Conservation (phyloP, 2,797 vertebrate genomes). For the Halcyon smyrnensis region DNA sequence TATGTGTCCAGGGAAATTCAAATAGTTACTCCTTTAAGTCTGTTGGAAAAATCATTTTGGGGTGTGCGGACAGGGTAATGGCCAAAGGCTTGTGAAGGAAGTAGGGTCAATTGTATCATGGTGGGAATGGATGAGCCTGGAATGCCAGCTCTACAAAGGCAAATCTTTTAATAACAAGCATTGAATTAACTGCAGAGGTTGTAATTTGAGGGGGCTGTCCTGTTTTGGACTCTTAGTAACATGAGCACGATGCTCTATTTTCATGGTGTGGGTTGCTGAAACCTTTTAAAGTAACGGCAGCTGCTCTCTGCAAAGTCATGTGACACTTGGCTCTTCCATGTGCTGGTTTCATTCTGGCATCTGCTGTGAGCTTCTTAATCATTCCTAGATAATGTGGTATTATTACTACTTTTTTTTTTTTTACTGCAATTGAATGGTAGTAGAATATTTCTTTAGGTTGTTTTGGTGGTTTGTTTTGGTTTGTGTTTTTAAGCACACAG, state of each 20-base stretch:
- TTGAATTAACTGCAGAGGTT: neutral
- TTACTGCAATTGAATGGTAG: neutral
- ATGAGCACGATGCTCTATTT: conserved; percentile 10
- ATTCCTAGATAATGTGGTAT: neutral
- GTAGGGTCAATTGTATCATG: neutral
- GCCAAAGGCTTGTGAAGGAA: neutral
- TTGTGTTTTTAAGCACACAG: conserved; percentile 73
- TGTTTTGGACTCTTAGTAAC: conserved; percentile 6
- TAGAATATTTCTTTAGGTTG: neutral
- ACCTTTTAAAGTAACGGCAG: conserved; percentile 42
- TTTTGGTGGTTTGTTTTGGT: neutral
- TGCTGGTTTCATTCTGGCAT: neutral
- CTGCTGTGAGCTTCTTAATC: neutral
- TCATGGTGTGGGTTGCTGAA: neutral
- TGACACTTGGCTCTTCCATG: neutral
- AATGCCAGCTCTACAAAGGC: neutral
- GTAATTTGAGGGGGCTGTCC: neutral
- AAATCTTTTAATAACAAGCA: neutral
- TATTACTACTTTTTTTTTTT: neutral
- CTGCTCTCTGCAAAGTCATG: conserved; percentile 1
- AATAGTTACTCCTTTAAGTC: neutral
- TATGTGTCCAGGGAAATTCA: neutral
- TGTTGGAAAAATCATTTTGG: neutral
- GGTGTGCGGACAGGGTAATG: rapidly evolving
- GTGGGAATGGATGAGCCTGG: neutral